These are phyloP conservation scores for Eubasilissa regina DNA, from an alignment of 1,140 invertebrate genomes.

Conservation along the genomic window DNA sequence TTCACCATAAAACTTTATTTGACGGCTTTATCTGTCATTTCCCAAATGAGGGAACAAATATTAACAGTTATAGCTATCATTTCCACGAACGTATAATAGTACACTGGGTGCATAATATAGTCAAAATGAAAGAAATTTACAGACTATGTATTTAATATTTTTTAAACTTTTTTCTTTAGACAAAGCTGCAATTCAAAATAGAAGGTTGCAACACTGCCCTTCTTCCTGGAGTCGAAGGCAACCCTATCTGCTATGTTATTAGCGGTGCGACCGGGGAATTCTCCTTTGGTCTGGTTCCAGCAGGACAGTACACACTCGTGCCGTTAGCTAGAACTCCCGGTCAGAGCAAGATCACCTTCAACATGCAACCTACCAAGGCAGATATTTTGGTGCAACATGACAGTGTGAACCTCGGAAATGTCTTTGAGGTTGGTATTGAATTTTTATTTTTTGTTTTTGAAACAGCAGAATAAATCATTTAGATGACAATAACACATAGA, in stretches of 20 bases:
- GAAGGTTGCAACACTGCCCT: slow-evolving; percentile 76
- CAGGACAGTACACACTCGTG: slow-evolving; percentile 81
- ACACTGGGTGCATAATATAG: no score
- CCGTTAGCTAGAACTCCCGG: slow-evolving; percentile 65
- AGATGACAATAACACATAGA: no score
- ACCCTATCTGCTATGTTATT: slow-evolving; percentile 83
- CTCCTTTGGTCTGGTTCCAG: slow-evolving; percentile 82
- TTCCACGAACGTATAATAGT: no score
- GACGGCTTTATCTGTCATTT: no score
- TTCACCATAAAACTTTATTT: no score
- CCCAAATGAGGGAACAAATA: no score
- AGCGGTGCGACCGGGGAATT: slow-evolving; percentile 86
- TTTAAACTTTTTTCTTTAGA: slow-evolving; percentile 58
- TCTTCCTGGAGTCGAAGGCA: slow-evolving; percentile 74
- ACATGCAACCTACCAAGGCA: slow-evolving; percentile 81
- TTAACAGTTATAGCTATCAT: no score
- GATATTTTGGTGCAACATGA: slow-evolving; percentile 82
- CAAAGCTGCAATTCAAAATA: slow-evolving; percentile 65
- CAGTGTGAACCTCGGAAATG: slow-evolving; percentile 79
- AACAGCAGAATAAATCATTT: no score
- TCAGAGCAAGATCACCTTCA: slow-evolving; percentile 64
- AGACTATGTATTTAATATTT: slow-evolving; percentile 47
- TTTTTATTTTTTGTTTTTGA: no score
- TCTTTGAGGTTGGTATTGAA: slow-evolving; percentile 77
- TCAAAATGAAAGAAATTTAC: slow-evolving; percentile 40